Evolutionary conservation across 1,140 invertebrate species (phyloP).

Genomic region (Bombus turneri): DNA sequence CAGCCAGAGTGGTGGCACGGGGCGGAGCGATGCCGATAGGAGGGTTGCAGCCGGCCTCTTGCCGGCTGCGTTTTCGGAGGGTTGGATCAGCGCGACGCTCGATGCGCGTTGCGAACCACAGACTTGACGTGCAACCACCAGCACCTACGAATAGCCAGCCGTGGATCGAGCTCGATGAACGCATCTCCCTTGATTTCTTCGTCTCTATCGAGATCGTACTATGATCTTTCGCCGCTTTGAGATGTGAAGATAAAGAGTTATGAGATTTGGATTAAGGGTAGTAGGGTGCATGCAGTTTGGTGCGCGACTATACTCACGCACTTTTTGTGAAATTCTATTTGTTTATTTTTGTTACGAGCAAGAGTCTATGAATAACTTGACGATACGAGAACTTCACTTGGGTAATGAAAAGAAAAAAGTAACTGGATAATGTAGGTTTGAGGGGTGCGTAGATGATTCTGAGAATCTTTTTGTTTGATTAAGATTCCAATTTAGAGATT

Average conservation of each 20-base stretch:
- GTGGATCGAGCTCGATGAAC: neutral
- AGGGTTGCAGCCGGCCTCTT: slow-evolving; percentile 76
- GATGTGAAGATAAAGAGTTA: neutral
- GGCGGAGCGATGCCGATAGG: slow-evolving; percentile 78
- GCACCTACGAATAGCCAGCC: neutral
- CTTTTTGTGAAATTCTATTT: neutral
- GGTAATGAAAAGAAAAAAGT: too few relatives aligned
- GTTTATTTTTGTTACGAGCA: neutral
- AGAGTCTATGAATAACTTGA: neutral
- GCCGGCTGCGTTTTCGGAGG: slow-evolving; percentile 75
- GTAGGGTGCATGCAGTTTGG: neutral
- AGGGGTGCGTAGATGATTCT: too few relatives aligned
- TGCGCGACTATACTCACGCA: neutral
- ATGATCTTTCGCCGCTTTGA: neutral
- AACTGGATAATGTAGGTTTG: too few relatives aligned
- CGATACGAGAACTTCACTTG: too few relatives aligned
- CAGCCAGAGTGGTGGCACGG: slow-evolving; percentile 71
- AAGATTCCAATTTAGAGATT: too few relatives aligned
- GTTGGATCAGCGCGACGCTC: slow-evolving; percentile 77
- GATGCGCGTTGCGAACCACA: slow-evolving; percentile 71
- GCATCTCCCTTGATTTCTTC: neutral
- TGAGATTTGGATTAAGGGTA: neutral
- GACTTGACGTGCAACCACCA: slow-evolving; percentile 45
- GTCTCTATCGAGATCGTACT: neutral
- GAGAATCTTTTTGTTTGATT: too few relatives aligned